Evolutionary conservation across 2,888 invertebrate genomes (phyloP).

Genomic region (Lydus trimaculatus): DNA sequence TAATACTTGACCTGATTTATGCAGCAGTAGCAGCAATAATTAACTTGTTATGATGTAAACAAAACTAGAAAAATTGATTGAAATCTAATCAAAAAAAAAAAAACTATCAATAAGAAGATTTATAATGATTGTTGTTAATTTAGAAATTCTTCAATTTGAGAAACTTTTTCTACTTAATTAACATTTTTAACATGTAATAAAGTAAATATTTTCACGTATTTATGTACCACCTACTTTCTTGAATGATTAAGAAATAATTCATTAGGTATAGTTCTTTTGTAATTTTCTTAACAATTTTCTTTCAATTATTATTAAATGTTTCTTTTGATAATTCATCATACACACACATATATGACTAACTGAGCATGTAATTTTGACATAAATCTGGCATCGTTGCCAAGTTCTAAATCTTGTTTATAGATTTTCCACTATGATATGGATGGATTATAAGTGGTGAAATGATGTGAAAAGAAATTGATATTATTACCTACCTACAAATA

Average conservation of each 20-base stretch:
- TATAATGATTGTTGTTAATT: not conserved
- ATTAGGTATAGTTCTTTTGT: not conserved
- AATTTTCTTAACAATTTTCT: not conserved
- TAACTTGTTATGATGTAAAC: not conserved
- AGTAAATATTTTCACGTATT: not conserved
- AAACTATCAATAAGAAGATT: not conserved
- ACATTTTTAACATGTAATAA: not conserved
- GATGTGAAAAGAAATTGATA: not conserved
- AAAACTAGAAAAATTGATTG: not conserved
- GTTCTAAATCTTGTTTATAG: not conserved
- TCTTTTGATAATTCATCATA: not conserved
- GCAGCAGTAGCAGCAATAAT: not conserved
- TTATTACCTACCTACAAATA: too few species aligned
- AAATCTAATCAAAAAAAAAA: not conserved
- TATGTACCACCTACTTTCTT: not conserved
- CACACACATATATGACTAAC: too few species aligned
- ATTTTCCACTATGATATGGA: not conserved
- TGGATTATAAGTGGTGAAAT: constrained; percentile 1
- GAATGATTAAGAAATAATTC: not conserved
- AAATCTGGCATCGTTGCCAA: not conserved
- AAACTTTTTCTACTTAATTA: not conserved
- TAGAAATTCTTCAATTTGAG: not conserved
- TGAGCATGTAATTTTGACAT: constrained; percentile 4
- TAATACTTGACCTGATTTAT: constrained; percentile 5
- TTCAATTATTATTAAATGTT: not conserved